phyloP scores from a whole-genome alignment of 1,140 invertebrate species.

The roundworm (Caenorhabditis elegans) region DNA sequence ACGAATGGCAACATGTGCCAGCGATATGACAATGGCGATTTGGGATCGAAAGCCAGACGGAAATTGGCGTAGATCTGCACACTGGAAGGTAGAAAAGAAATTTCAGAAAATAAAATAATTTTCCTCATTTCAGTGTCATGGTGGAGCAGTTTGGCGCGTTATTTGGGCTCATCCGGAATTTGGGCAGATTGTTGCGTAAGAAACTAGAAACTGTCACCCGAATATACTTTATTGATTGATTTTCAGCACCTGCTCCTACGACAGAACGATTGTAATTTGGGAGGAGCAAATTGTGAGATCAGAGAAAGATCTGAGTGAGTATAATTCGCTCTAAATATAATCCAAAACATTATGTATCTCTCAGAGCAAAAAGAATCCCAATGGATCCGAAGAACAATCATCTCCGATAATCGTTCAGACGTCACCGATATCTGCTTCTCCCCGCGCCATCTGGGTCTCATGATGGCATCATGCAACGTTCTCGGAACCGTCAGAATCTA shows the following conservation, averaged over 20 bases:
- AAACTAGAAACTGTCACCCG: neutral
- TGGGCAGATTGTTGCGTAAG: slow-evolving; percentile 39
- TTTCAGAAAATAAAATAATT: neutral
- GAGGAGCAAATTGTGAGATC: slow-evolving; percentile 22
- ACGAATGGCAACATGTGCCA: slow-evolving; percentile 34
- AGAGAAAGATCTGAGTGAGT: neutral
- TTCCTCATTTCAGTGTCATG: slow-evolving; percentile 24
- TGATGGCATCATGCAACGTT: slow-evolving; percentile 21
- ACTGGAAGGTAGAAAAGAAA: slow-evolving; percentile 34
- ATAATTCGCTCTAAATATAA: too few relatives aligned
- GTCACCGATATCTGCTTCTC: slow-evolving; percentile 42
- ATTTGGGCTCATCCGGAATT: slow-evolving; percentile 48
- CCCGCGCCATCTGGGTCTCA: slow-evolving; percentile 1
- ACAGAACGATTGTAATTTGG: slow-evolving; percentile 36
- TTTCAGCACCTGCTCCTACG: slow-evolving; percentile 32
- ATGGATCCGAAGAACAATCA: slow-evolving; percentile 30
- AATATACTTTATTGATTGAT: neutral
- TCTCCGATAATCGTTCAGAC: slow-evolving; percentile 31
- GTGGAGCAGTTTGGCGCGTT: slow-evolving; percentile 34
- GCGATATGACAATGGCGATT: slow-evolving; percentile 29
- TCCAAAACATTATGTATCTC: too few relatives aligned
- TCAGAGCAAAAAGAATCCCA: neutral
- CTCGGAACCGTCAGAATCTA: slow-evolving; percentile 35
- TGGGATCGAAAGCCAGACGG: slow-evolving; percentile 34
- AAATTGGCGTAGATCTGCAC: slow-evolving; percentile 9